Evolutionary conservation across 2,797 vertebrate species (phyloP).

Genomic region (Macropodus opercularis): DNA sequence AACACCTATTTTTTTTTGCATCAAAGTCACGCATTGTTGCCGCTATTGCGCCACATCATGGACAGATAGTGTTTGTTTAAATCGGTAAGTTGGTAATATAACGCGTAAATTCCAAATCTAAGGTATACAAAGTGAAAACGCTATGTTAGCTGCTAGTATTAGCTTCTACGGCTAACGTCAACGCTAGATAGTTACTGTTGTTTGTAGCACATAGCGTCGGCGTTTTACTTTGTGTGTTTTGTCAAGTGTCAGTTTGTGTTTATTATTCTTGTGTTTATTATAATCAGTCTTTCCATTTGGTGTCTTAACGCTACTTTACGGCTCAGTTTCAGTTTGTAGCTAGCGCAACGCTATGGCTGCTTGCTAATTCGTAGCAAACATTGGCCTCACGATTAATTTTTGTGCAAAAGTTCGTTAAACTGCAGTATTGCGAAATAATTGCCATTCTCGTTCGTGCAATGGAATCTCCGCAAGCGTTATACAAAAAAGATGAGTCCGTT

Average conservation of each 20-base stretch:
- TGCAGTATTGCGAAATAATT: too few species aligned
- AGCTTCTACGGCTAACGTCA: constrained; percentile 50
- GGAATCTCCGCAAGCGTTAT: too few species aligned
- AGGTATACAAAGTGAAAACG: background rate
- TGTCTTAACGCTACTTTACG: background rate
- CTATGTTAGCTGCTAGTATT: constrained; percentile 51
- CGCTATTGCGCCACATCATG: constrained; percentile 48
- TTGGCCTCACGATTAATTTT: background rate
- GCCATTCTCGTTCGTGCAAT: too few species aligned
- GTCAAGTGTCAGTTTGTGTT: rapidly evolving
- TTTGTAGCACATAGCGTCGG: constrained; percentile 62
- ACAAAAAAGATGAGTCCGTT: too few species aligned
- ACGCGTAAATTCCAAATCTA: background rate
- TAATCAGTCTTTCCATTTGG: background rate
- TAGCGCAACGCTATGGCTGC: background rate
- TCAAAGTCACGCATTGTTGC: background rate
- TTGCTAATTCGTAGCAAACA: background rate
- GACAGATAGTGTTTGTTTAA: constrained; percentile 68
- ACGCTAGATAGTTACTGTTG: constrained; percentile 61
- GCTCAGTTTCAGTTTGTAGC: background rate
- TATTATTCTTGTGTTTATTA: background rate
- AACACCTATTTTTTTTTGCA: background rate
- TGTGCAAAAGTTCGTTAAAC: background rate
- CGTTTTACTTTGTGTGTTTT: background rate
- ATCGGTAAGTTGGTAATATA: constrained; percentile 42